Percentiles rank a stretch among this genome's conserved stretches.
phyloP scores from a whole-genome alignment of 2,113 vertebrate genomes.

The Brachypteracias leptosomus region DNA sequence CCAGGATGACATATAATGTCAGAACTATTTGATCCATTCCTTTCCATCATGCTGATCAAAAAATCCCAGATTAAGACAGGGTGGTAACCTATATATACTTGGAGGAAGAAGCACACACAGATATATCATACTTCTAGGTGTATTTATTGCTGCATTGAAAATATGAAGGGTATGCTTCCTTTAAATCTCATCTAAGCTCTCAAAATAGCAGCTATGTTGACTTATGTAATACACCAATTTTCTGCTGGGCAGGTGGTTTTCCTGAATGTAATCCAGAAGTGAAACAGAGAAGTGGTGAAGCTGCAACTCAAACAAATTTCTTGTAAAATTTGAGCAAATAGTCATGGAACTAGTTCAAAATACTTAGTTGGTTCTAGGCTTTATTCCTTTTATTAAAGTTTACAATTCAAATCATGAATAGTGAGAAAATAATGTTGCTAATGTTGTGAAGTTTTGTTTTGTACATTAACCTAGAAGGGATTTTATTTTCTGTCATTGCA shows the following conservation, averaged over 20 bases:
- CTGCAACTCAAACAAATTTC: not conserved
- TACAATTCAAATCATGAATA: not conserved
- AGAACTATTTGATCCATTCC: not conserved
- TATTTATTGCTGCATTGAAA: not conserved
- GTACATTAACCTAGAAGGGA: not conserved
- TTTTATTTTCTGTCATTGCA: not conserved
- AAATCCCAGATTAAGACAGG: not conserved
- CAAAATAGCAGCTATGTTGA: slow-evolving; percentile 33
- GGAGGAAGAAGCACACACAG: not conserved
- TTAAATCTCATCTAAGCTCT: not conserved
- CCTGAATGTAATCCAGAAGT: slow-evolving; percentile 1
- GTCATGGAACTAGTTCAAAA: not conserved
- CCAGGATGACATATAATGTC: not conserved
- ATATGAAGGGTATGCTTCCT: not conserved
- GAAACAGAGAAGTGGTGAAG: not conserved
- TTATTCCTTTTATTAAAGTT: not conserved
- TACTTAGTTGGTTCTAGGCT: not conserved
- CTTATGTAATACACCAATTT: not conserved
- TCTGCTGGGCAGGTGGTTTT: slow-evolving; percentile 7
- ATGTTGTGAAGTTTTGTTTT: not conserved
- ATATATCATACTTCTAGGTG: not conserved
- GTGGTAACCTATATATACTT: not conserved
- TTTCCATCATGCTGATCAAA: not conserved
- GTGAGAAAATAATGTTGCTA: not conserved
- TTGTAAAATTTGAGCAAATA: slow-evolving; percentile 13